Evolutionary conservation across 2,113 vertebrate genomes (phyloP).

Genomic region (Egretta garzetta): DNA sequence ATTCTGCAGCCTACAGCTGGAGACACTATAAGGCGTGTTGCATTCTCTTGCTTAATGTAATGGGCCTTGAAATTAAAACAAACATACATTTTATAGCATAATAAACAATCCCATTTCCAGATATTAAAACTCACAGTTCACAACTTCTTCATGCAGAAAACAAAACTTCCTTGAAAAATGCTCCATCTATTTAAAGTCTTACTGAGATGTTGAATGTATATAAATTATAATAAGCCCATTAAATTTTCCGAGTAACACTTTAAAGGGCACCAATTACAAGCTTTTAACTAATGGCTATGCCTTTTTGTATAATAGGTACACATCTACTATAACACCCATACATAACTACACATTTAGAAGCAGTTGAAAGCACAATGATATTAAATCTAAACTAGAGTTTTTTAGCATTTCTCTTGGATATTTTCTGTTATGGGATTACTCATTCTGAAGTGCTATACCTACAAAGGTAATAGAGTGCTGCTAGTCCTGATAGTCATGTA

Average conservation of each 20-base stretch:
- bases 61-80: conserved; percentile 74
- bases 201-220: background rate
- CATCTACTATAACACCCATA: background rate
- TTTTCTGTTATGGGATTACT: background rate
- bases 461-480: background rate
- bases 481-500: background rate
- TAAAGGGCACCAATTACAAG: background rate
- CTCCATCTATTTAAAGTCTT: background rate
- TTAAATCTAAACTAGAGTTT: background rate
- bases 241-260: background rate
- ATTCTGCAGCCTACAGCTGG: background rate
- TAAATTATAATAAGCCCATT: background rate
- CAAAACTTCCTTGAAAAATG: background rate
- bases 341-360: background rate
- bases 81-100: conserved; percentile 19
- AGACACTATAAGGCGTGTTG: background rate
- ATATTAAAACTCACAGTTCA: background rate
- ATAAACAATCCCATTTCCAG: conserved; percentile 26
- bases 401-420: background rate
- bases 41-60: conserved; percentile 41
- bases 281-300: background rate
- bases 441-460: background rate
- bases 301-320: background rate
- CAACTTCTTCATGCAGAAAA: background rate
- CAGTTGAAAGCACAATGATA: background rate